Conservation (phyloP, 2,797 vertebrate species). For the Phalanger gymnotis region DNA sequence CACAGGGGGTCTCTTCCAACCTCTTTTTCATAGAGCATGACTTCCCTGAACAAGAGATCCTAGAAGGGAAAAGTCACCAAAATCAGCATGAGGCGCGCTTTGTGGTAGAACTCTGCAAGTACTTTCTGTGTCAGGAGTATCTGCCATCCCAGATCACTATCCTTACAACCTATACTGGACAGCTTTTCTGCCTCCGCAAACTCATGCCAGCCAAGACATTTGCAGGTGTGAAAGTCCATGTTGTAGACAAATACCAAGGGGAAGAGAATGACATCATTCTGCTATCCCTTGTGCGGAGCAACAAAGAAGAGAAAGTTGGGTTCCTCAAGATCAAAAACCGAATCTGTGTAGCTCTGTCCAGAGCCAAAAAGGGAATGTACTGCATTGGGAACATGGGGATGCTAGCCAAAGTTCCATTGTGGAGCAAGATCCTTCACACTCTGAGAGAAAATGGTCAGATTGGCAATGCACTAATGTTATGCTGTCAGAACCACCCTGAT, state of each 20-base stretch:
- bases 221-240: constrained; percentile 92
- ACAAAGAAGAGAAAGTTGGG: constrained; percentile 88
- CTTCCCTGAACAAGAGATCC: constrained; percentile 88
- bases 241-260: constrained; percentile 98
- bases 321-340: constrained; percentile 95
- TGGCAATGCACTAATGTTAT: constrained; percentile 87
- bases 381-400: constrained; percentile 92
- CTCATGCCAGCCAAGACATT: constrained; percentile 90
- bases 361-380: constrained; percentile 95
- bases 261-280: constrained; percentile 98
- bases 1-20: constrained; percentile 90
- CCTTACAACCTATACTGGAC: constrained; percentile 95
- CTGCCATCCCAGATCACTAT: constrained; percentile 95
- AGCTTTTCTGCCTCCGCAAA: constrained; percentile 91
- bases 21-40: constrained; percentile 94
- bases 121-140: constrained; percentile 93
- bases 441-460: constrained; percentile 87
- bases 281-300: constrained; percentile 95
- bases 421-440: constrained; percentile 92
- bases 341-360: constrained; percentile 94
- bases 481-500: constrained; percentile 94
- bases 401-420: constrained; percentile 90
- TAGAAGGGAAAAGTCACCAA: constrained; percentile 93
- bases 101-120: constrained; percentile 91
- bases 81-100: constrained; percentile 93